These are phyloP conservation scores for Phylloscopus trochilus DNA, from an alignment of 2,113 vertebrate genomes.

Conservation along the genomic window DNA sequence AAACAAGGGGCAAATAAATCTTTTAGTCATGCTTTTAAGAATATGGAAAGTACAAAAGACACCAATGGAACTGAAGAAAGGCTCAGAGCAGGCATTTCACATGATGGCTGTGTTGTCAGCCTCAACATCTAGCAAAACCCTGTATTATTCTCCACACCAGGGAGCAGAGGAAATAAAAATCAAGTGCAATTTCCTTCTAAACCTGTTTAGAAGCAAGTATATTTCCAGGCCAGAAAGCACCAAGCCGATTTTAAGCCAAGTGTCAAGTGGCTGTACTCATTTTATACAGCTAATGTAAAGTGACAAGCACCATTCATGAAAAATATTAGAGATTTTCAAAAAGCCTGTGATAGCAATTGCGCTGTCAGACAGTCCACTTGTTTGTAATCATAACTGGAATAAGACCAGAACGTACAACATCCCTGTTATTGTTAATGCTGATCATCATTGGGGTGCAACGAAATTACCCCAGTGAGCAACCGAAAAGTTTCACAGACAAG, in stretches of 20 bases:
- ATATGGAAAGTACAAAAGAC: background rate
- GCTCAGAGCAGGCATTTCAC: background rate
- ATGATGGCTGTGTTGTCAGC: background rate
- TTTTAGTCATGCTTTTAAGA: background rate
- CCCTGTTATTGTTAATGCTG: background rate
- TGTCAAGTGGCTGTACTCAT: background rate
- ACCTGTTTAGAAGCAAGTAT: background rate
- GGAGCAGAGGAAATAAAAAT: background rate
- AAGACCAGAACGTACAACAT: background rate
- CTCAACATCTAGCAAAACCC: background rate
- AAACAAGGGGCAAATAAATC: background rate
- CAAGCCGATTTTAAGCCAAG: background rate
- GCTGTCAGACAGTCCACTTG: background rate
- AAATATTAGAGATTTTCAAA: background rate
- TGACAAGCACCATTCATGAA: background rate
- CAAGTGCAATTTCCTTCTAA: background rate
- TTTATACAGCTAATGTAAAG: background rate
- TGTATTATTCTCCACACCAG: background rate
- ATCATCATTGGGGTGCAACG: background rate
- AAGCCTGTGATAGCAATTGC: background rate
- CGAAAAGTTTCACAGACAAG: background rate
- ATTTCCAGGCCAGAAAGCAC: background rate
- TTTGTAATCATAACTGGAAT: background rate
- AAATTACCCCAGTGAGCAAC: background rate
- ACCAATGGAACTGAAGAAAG: background rate